Base-by-base conservation (phyloP, 2,797 vertebrate genomes). In the Semaprochilodus insignis region DNA sequence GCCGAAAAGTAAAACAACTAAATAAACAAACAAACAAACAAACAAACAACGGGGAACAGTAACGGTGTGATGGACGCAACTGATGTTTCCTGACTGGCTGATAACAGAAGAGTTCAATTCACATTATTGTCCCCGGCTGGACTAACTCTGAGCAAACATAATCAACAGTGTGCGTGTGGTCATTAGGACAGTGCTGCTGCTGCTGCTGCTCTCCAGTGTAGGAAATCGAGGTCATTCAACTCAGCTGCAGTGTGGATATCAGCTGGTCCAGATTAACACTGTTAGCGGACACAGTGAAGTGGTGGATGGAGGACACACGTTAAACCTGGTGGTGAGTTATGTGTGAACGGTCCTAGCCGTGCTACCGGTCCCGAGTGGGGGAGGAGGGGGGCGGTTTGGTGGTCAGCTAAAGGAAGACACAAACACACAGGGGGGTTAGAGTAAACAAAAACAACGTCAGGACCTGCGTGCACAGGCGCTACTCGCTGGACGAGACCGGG, bases 321-420 rank as follows among this genome's bases (percentile, higher is more conserved):
- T 34, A 65, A 74, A 31, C 69, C 55, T 48, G 60, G 76, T 71
- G 80, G 65, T 52, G 54, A 69, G 48, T 52, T 73, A 71, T 57
- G 67, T 57, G 67, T 66, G 74, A 78, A 77, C 73, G 74, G 57
- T 83, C 75, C 23, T 60, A 78, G 55, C 71, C 60, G 36, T 40
- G 74, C 85, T 55, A 74, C 71, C 10, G 36, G 59, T 84, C 83
- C 77, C 74, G 70, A 60, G 77, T 40, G 71, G 40, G 40, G 40
- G 40, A 4, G 44, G 2, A 8, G 6, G 44, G 44, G 8, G 8
- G 8, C 31, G 31, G 67, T 76, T 71, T 84, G 69, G 72, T 73
- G 74, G 79, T 90, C 86, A 90, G 88, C 89, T 90, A 88, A 15
- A 71, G 75, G 74, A 79, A 83, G 69, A 83, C 77, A 88, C 36